Conservation (phyloP, 2,888 invertebrate species). For the Digitonthophagus gazella region DNA sequence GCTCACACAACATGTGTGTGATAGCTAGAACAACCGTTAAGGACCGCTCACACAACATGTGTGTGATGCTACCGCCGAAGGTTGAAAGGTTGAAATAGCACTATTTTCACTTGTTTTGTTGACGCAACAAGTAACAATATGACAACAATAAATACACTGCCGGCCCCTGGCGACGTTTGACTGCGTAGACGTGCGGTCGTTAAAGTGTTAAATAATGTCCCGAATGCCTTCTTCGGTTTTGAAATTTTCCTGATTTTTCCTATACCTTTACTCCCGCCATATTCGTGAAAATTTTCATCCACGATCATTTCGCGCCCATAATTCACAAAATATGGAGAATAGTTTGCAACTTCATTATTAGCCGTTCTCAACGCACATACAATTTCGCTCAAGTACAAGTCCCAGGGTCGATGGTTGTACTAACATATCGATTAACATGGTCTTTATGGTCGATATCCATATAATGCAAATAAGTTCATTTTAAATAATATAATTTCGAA, state of each 20-base stretch:
- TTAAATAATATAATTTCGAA: no score
- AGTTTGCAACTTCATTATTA: slow-evolving; percentile 29
- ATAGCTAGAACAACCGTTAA: no score
- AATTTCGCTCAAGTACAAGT: slow-evolving; percentile 28
- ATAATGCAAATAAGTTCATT: no score
- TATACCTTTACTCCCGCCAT: slow-evolving; percentile 28
- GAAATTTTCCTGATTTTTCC: not conserved
- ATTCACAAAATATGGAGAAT: slow-evolving; percentile 29
- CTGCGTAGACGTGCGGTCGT: no score
- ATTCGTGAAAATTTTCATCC: not conserved
- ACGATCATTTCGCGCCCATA: slow-evolving; percentile 26
- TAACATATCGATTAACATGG: slow-evolving; percentile 27
- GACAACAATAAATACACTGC: no score
- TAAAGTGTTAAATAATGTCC: not conserved
- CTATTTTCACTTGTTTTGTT: no score
- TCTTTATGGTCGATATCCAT: slow-evolving; percentile 25
- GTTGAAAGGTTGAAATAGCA: no score
- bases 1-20: no score
- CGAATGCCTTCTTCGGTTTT: not conserved
- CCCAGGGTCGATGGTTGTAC: slow-evolving; percentile 34
- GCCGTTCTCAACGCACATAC: slow-evolving; percentile 31
- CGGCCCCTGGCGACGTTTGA: no score
- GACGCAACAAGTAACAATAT: no score
- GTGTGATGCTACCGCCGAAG: no score
- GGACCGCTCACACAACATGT: no score